Base-by-base conservation (phyloP, 2,797 vertebrate species). In the Rhabdomys pumilio region DNA sequence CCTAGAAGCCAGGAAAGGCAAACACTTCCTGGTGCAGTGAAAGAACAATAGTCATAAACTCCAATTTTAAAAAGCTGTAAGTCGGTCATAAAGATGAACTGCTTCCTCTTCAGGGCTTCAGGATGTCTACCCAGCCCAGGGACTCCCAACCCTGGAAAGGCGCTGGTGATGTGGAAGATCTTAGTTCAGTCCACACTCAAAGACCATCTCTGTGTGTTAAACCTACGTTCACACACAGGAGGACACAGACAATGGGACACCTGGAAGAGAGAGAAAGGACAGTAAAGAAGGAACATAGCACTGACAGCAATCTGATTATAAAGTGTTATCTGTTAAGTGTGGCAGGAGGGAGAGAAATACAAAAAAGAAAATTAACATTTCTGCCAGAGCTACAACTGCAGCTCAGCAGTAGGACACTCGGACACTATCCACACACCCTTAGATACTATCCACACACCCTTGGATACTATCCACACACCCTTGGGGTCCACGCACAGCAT, bases 321-420 rank as follows among this genome's bases (percentile, higher is more conserved):
- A 94, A 93, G 8, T 81, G 17, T 20, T 72, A 41, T 26, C 57
- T 84, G 55, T 80, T 69, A 69, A n/a, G 50, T 82, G 3, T 22
- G 69, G 53, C n/a, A 76, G 87, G 34, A 34, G 50, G 17, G 26
- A 81, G 44, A 84, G 19, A 57, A 53, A 14, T n/a, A n/a, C 24
- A 72, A 81, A 75, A 72, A 77, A 47, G 20, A 59, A 93, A 34
- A 87, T 63, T 53, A 55, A 89, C 89, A 89, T 67, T 15, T 69
- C 61, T 69, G 61, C 61, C 24, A 67, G 34, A 53, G 47, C 29
- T 67, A 31, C 65, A 67, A 14, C n/a, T 80, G 2, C 31, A 67
- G 15, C 47, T 79, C 22, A 57, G 47, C 34, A 50, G 31, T n/a
- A 17, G 41, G 31, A 63, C 13, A 6, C 26, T 61, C 57, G 15